Base-by-base conservation (phyloP, 2,888 invertebrate genomes). In the Branchipolynoe longqiensis region DNA sequence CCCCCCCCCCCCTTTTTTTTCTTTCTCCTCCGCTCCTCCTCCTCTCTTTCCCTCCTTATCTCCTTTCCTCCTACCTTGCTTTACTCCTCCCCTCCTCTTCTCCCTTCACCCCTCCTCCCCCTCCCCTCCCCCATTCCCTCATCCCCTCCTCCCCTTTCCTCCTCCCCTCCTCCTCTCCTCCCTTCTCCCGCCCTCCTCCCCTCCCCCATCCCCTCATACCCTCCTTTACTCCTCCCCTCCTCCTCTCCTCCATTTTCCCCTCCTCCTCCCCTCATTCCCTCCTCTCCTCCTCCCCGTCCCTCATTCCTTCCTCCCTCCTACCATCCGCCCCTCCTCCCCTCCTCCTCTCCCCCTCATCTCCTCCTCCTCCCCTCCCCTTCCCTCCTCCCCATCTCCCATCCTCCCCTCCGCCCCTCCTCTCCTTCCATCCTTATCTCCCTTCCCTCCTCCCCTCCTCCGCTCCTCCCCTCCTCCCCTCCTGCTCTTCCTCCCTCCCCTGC, bases 131-230 rank as follows among this genome's bases (percentile, higher is more conserved):
- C 58, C 14, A 18, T 25, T n/a, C n/a, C 58, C 58, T 25, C 58
- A n/a, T n/a, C 58, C 58, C 58, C 58, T 58, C n/a, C 58, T 58
- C 58, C 58, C 4, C 58, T 25, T n/a, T n/a, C 58, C 58, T 25
- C 58, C 25, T n/a, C 58, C 58, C 58, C 58, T 58, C n/a, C 58
- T 58, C 58, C 58, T n/a, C 58, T 18, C 58, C 58, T 58, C n/a
- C 58, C n/a, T n/a, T 25, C 3, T 18, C 48, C 48, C 18, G 8
- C 48, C 48, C 48, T 48, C 48, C 56, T 25, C 3, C 12, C 56
- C 25, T 56, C 25, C 22, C 12, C 18, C 56, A 22, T 56, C 25
- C 56, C 56, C 56, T 56, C 25, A 12, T 56, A 25, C 22, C 56
- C 18, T 56, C 18, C 56, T n/a, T 56, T 25, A 12, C n/a, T 56